Evolutionary conservation across 2,888 invertebrate species (phyloP).

Genomic region (Anagyrus pseudococci): DNA sequence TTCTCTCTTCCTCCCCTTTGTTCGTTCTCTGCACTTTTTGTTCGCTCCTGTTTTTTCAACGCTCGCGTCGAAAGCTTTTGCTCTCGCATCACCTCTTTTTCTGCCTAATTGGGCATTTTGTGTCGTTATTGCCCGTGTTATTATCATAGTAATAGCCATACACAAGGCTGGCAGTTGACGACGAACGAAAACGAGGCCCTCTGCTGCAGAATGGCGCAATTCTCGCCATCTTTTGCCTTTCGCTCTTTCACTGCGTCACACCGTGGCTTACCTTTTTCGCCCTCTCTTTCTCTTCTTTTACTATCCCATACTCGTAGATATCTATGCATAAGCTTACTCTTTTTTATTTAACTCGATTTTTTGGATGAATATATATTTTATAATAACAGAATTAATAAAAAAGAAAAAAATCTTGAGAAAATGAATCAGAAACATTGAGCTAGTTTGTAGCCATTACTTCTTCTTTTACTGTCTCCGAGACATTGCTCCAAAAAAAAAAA

Average conservation of each 20-base stretch:
- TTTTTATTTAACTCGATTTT: too few species aligned
- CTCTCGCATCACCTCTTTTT: too few species aligned
- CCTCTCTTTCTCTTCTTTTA: conserved; percentile 2
- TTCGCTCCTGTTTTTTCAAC: conserved; percentile 23
- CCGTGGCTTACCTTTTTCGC: background rate
- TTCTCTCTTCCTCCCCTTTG: conserved; percentile 5
- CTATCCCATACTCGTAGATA: too few species aligned
- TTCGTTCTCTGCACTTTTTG: conserved; percentile 18
- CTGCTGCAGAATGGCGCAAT: conserved; percentile 49
- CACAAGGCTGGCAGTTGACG: conserved; percentile 44
- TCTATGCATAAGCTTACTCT: too few species aligned
- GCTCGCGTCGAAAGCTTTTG: too few species aligned
- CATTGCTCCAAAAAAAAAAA: too few species aligned
- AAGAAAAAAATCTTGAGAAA: too few species aligned
- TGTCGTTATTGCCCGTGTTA: conserved; percentile 51
- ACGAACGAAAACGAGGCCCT: conserved; percentile 33
- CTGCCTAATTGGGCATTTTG: conserved; percentile 57
- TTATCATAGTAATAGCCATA: conserved; percentile 54
- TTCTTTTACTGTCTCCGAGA: too few species aligned
- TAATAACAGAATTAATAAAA: too few species aligned
- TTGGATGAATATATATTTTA: too few species aligned
- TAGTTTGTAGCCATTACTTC: too few species aligned
- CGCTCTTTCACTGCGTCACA: background rate
- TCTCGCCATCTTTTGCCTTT: conserved; percentile 39
- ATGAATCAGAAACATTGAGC: too few species aligned